phyloP scores from a whole-genome alignment of 2,888 invertebrate genomes.

The Tortrix viridana region DNA sequence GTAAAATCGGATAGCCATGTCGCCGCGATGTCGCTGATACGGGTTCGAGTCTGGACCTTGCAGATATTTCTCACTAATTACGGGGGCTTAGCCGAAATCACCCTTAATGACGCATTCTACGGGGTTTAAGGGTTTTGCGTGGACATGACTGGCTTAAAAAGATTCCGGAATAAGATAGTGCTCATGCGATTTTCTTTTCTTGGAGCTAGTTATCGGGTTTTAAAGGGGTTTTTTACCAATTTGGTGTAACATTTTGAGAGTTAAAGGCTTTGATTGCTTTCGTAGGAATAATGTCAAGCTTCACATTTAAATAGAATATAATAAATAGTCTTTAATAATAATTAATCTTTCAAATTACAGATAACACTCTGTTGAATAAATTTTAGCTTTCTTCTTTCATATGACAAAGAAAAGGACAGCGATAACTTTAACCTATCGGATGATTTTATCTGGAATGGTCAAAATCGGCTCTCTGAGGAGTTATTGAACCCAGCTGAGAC shows the following conservation, averaged over 20 bases:
- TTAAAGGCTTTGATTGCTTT: too few relatives aligned
- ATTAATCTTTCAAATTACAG: too few relatives aligned
- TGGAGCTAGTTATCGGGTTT: background rate
- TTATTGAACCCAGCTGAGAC: too few relatives aligned
- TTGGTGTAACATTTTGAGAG: background rate
- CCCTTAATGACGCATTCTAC: constrained; percentile 14
- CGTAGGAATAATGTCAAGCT: too few relatives aligned
- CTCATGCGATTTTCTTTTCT: constrained; percentile 13
- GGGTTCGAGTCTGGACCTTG: constrained; percentile 57
- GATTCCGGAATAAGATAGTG: constrained; percentile 20
- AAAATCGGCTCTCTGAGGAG: too few relatives aligned
- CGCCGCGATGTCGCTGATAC: constrained; percentile 72
- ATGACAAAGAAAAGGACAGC: too few relatives aligned
- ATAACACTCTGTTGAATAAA: too few relatives aligned
- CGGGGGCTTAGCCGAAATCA: constrained; percentile 50
- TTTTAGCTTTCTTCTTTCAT: too few relatives aligned
- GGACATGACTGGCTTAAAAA: constrained; percentile 29
- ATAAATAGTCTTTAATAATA: too few relatives aligned
- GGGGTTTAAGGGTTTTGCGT: constrained; percentile 14
- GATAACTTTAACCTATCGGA: too few relatives aligned
- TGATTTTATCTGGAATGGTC: too few relatives aligned
- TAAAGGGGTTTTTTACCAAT: background rate
- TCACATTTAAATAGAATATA: too few relatives aligned
- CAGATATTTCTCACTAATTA: constrained; percentile 73
- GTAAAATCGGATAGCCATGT: constrained; percentile 56